phyloP scores from a whole-genome alignment of 23 tunicate species.

The Phallusia fumigata region DNA sequence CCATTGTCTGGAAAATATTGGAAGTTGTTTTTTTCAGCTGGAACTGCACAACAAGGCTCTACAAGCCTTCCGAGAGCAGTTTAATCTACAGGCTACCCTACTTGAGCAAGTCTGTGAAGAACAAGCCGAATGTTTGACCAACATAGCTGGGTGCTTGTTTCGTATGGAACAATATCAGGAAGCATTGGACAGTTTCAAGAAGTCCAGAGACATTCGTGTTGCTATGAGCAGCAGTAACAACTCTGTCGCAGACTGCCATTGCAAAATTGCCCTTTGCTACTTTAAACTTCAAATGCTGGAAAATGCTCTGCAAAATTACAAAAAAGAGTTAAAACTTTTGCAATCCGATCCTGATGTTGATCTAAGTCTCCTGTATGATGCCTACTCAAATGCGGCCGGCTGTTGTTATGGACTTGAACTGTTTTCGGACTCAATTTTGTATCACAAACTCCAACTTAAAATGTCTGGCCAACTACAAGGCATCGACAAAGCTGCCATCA shows the following conservation, averaged over 20 bases:
- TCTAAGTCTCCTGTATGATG: background rate
- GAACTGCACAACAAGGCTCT: background rate
- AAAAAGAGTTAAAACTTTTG: background rate
- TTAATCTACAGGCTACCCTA: background rate
- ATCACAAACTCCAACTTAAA: background rate
- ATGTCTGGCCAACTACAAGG: background rate
- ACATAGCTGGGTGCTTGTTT: constrained; percentile 9
- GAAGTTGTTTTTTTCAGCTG: background rate
- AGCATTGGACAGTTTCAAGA: background rate
- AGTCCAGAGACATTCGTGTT: background rate
- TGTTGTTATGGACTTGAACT: background rate
- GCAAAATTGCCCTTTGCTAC: background rate
- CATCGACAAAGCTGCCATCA: background rate
- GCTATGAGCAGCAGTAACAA: background rate
- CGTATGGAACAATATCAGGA: background rate
- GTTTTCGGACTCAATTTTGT: background rate
- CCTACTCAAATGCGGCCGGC: background rate
- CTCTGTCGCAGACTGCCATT: background rate
- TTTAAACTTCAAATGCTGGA: background rate
- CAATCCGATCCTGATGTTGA: background rate
- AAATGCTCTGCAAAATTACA: background rate
- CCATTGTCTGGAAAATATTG: background rate
- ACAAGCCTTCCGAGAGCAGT: background rate
- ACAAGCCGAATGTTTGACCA: constrained; percentile 6
- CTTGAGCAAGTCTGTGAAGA: background rate